phyloP scores from a whole-genome alignment of 2,113 vertebrate species.

The Sorex araneus region DNA sequence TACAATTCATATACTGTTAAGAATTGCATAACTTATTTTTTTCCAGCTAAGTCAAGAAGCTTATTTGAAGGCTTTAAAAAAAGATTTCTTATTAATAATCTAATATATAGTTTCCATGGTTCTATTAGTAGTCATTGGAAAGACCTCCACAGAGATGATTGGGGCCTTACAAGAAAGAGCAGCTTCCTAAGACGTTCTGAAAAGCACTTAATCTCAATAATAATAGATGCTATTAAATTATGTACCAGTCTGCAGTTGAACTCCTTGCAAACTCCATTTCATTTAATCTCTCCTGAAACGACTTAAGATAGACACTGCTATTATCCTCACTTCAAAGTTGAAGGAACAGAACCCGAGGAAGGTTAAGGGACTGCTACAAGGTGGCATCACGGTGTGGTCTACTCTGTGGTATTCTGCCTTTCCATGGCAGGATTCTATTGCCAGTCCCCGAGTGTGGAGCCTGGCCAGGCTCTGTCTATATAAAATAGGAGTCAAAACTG shows the following conservation, averaged over 20 bases:
- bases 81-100: constrained; percentile 11
- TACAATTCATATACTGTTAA: constrained; percentile 27
- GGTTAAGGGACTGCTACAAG: neutral
- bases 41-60: neutral
- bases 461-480: neutral
- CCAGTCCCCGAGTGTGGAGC: neutral
- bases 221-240: constrained; percentile 10
- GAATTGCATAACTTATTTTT: neutral
- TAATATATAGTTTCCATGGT: fast-evolving
- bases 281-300: neutral
- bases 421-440: neutral
- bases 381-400: neutral
- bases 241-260: neutral
- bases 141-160: neutral
- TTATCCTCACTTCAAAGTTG: neutral
- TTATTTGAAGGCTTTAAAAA: constrained; percentile 15
- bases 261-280: neutral
- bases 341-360: neutral
- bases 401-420: fast-evolving
- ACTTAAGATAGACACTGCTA: neutral
- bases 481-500: neutral
- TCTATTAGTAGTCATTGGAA: neutral
- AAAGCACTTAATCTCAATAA: constrained; percentile 27
- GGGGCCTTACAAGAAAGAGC: neutral
- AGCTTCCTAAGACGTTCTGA: constrained; percentile 16